Conservation (phyloP, 2,888 invertebrate genomes). For the Synergus laeviventris region DNA sequence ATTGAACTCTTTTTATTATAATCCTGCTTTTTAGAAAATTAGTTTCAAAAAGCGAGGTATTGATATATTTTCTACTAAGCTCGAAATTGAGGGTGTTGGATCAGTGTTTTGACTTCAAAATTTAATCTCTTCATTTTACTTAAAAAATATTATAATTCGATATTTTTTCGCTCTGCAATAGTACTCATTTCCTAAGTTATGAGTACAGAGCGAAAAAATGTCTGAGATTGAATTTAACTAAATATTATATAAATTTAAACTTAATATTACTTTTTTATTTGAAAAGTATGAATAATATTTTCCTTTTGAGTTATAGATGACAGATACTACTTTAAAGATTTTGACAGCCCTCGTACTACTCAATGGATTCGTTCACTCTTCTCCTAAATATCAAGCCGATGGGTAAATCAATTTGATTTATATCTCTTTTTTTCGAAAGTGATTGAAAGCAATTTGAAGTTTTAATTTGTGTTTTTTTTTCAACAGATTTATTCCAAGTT, state of each 20-base stretch:
- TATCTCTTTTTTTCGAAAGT: not conserved
- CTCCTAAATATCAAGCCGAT: conserved; percentile 70
- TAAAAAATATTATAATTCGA: too few relatives aligned
- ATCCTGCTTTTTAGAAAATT: not conserved
- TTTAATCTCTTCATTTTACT: too few relatives aligned
- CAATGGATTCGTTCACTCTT: conserved; percentile 55
- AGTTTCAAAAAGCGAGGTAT: not conserved
- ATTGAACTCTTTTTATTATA: not conserved
- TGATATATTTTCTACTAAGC: too few relatives aligned
- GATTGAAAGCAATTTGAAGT: not conserved
- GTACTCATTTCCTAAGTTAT: too few relatives aligned
- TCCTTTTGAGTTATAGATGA: conserved; percentile 57
- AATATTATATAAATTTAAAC: too few relatives aligned
- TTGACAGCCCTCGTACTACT: conserved; percentile 17
- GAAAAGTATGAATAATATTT: conserved; percentile 40
- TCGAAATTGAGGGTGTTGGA: too few relatives aligned
- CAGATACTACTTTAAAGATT: conserved; percentile 36
- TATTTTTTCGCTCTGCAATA: too few relatives aligned
- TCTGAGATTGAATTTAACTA: too few relatives aligned
- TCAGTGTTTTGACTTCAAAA: too few relatives aligned
- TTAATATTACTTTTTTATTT: not conserved
- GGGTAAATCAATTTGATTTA: conserved; percentile 62
- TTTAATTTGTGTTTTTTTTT: conserved; percentile 29
- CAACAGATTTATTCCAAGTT: conserved; percentile 76
- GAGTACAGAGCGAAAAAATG: too few relatives aligned